Conservation (phyloP, 2,888 invertebrate species). For the Lochmaea crataegi region DNA sequence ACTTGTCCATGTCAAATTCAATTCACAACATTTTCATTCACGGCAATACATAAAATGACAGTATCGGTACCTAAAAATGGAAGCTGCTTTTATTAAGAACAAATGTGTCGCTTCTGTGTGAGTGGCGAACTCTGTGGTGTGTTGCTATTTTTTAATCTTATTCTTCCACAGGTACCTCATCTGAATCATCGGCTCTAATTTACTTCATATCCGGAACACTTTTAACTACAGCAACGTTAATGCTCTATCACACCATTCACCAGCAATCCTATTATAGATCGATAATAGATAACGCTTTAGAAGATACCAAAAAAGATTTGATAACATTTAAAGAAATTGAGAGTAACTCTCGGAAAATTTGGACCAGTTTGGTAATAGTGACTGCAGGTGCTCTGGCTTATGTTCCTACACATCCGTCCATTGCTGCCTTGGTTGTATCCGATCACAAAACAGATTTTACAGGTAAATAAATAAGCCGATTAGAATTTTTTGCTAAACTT, state of each 20-base stretch:
- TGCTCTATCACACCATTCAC: slow-evolving; percentile 22
- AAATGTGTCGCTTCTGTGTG: too few species aligned
- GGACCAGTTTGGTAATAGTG: slow-evolving; percentile 38
- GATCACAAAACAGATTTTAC: slow-evolving; percentile 40
- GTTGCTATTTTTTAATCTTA: not conserved
- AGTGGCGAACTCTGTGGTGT: not conserved
- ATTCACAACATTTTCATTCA: too few species aligned
- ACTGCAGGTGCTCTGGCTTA: slow-evolving; percentile 30
- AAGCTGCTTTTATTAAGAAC: too few species aligned
- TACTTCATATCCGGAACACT: slow-evolving; percentile 39
- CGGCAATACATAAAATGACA: too few species aligned
- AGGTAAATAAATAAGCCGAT: slow-evolving; percentile 39
- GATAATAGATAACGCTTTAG: slow-evolving; percentile 22
- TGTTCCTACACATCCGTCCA: slow-evolving; percentile 37
- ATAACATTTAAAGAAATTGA: slow-evolving; percentile 26
- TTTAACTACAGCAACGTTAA: slow-evolving; percentile 16
- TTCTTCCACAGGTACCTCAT: slow-evolving; percentile 18
- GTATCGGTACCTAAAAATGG: too few species aligned
- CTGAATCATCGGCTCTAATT: slow-evolving; percentile 37
- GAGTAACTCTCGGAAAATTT: slow-evolving; percentile 27
- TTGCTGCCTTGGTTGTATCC: slow-evolving; percentile 44
- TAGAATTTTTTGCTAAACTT: too few species aligned
- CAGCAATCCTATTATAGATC: slow-evolving; percentile 31
- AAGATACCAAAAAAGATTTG: slow-evolving; percentile 31
- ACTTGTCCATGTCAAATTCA: too few species aligned